These are phyloP conservation scores for Odontomyia ornata DNA, from an alignment of 2,888 invertebrate species.

Conservation along the genomic window DNA sequence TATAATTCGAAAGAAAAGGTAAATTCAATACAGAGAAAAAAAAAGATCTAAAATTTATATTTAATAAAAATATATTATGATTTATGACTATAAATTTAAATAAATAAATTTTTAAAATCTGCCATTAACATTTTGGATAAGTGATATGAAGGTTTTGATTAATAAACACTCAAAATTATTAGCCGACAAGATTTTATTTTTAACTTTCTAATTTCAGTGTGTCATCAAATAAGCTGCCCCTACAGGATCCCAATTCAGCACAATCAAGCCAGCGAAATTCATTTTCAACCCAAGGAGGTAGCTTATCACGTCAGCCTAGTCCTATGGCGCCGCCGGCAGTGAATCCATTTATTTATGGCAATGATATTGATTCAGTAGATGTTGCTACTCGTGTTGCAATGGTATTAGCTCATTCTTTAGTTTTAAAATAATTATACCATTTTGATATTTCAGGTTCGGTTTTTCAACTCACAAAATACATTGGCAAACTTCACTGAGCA, in stretches of 20 bases:
- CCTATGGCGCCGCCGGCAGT: conserved; percentile 69
- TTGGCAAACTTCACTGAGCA: conserved; percentile 98
- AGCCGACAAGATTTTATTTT: too few relatives aligned
- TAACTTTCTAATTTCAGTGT: conserved; percentile 54
- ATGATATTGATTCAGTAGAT: conserved; percentile 97
- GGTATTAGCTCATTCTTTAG: conserved; percentile 72
- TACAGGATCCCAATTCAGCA: conserved; percentile 59
- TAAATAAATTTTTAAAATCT: too few relatives aligned
- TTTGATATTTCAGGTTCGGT: conserved; percentile 69
- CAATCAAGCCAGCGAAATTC: conserved; percentile 63
- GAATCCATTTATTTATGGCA: conserved; percentile 92
- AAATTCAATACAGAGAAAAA: too few relatives aligned
- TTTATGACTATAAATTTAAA: too few relatives aligned
- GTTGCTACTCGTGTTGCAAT: conserved; percentile 97
- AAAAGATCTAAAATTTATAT: too few relatives aligned
- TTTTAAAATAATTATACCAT: conserved; percentile 64
- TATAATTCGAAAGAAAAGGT: too few relatives aligned
- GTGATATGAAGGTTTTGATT: too few relatives aligned
- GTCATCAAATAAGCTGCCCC: conserved; percentile 59
- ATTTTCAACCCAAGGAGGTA: conserved; percentile 64
- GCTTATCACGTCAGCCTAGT: conserved; percentile 65
- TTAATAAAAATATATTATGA: too few relatives aligned
- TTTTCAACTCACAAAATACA: conserved; percentile 97
- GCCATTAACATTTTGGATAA: too few relatives aligned
- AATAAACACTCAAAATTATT: too few relatives aligned